These are phyloP conservation scores for Apaloderma vittatum DNA, from an alignment of 2,113 vertebrate genomes.

Conservation along the genomic window DNA sequence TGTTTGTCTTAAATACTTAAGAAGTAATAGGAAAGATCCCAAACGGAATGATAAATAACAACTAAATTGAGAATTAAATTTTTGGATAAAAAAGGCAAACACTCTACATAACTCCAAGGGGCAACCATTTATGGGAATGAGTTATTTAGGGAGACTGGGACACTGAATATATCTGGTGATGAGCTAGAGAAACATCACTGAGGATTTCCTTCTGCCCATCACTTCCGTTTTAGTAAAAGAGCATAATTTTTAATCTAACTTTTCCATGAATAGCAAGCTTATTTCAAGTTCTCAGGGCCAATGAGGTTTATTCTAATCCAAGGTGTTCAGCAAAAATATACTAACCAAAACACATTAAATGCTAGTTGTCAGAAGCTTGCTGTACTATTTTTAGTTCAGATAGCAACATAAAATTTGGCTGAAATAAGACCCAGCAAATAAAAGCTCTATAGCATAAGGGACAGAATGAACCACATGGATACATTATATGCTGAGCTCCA, in stretches of 20 bases:
- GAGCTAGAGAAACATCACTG: not conserved
- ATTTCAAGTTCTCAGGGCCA: not conserved
- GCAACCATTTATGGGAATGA: not conserved
- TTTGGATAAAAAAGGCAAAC: not conserved
- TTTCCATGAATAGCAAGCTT: not conserved
- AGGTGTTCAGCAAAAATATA: not conserved
- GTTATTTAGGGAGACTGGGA: not conserved
- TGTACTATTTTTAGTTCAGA: not conserved
- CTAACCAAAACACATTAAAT: not conserved
- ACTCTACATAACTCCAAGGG: not conserved
- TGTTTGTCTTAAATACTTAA: not conserved
- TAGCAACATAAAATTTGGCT: not conserved
- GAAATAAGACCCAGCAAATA: not conserved
- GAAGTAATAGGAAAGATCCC: not conserved
- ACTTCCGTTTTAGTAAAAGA: not conserved
- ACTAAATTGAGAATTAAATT: not conserved
- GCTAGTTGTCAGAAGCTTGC: not conserved
- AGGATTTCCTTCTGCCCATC: not conserved
- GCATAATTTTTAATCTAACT: not conserved
- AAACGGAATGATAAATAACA: not conserved
- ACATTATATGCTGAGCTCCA: not conserved
- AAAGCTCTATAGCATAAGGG: not conserved
- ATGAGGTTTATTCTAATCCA: not conserved
- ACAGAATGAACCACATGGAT: fast-evolving
- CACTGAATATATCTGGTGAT: not conserved